Percentiles rank a stretch among this genome's conserved stretches.
phyloP scores from a whole-genome alignment of 1,140 invertebrate species.

The Diachasmimorpha longicaudata region DNA sequence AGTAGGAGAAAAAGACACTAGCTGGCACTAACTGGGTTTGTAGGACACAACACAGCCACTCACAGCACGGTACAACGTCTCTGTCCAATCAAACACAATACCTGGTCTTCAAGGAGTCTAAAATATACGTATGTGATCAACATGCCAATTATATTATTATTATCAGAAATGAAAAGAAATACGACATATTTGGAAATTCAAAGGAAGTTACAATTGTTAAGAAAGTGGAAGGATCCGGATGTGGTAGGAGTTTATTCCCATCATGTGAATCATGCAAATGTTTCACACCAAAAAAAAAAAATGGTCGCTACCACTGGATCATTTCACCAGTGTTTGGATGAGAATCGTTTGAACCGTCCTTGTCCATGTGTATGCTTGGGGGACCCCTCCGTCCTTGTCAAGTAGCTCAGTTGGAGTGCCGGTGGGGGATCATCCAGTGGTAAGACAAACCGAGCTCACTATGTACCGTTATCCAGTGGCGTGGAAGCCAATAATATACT shows the following conservation, averaged over 20 bases:
- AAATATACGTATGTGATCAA: not conserved
- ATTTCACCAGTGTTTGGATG: not conserved
- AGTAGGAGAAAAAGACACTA: conserved; percentile 54
- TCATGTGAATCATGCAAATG: conserved; percentile 48
- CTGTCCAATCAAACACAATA: not conserved
- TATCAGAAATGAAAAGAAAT: too few species aligned
- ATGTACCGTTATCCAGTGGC: conserved; percentile 58
- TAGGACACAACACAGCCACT: conserved; percentile 51
- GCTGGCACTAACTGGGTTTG: conserved; percentile 60
- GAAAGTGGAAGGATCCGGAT: conserved; percentile 5
- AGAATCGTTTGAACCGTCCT: conserved; percentile 42
- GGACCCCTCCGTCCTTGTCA: conserved; percentile 52
- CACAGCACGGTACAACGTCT: conserved; percentile 39
- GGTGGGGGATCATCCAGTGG: conserved; percentile 20
- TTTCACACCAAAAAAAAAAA: conserved; percentile 5
- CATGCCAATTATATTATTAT: not conserved
- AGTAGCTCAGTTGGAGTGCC: conserved; percentile 14
- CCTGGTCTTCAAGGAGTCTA: not conserved
- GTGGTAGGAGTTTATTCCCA: conserved; percentile 28
- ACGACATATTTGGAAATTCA: too few species aligned
- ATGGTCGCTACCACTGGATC: not conserved
- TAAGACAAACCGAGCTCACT: conserved; percentile 44
- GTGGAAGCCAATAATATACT: conserved; percentile 25
- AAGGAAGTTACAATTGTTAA: not conserved
- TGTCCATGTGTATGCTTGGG: conserved; percentile 33